Evolutionary conservation across 2,888 invertebrate species (phyloP), one percentile per base, ranked within the genome.

Genomic region (Euzophera pinguis): DNA sequence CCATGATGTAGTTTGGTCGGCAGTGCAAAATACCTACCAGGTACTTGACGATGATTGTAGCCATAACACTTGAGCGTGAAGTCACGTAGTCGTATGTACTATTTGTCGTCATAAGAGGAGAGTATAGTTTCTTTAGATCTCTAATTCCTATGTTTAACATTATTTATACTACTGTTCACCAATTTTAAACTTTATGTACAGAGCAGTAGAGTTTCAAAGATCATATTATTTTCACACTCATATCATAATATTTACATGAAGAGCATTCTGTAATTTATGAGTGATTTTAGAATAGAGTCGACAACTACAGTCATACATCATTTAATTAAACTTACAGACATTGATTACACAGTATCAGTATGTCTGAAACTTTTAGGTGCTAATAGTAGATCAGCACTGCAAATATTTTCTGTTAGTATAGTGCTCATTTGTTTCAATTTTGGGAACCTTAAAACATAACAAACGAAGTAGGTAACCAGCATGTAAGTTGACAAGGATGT

Each of bases 81-180:
- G 52, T 56, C 53, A 53, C 49, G 49, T 49, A 49, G 48, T 22
- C 48, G 37, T 37, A 48, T 41, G 29, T 48, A 10, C 17, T 53
- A 10, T 39, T 49, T 47, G 16, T 35, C 39, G 49, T 52, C 55
- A 41, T 35, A 37, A 35, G 43, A 52, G 17, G 35, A 17, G 16
- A 41, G 9, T 29, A n/a, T n/a, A 22, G 5, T 22, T 22, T 22
- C 37, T 17, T 38, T n/a, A 35, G 7, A 29, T 43, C 14, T 53
- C 16, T 10, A 8, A 34, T 34, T 7, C 14, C 2, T 4, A 17
- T 22, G 22, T 34, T 13, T 14, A 12, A 14, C 35, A 17, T 17
- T 47, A 35, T 10, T n/a, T 34, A 2, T 9, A 41, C n/a, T n/a
- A n/a, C n/a, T 8, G 22, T 10, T 39, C 3, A 39, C 39, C 14